phyloP scores from a whole-genome alignment of 2,888 invertebrate genomes.

The Ormyrus thymus region DNA sequence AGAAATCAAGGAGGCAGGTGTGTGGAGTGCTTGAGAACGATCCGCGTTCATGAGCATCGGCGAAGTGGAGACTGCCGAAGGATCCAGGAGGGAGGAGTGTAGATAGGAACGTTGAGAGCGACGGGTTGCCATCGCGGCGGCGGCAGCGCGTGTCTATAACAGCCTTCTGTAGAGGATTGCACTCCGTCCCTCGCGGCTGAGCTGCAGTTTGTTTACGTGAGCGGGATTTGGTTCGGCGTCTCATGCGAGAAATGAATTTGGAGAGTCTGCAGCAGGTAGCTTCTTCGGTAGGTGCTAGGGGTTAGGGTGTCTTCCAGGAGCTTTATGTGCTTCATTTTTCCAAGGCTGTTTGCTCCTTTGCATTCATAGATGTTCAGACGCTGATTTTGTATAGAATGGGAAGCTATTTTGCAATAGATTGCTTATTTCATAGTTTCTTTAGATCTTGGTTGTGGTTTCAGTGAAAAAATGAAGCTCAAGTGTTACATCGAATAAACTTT shows the following conservation, averaged over 20 bases:
- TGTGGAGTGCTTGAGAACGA: background rate
- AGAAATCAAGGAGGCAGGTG: background rate
- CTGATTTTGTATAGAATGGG: too few relatives aligned
- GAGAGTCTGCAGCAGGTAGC: constrained; percentile 1
- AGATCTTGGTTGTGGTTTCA: too few relatives aligned
- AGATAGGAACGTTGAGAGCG: constrained; percentile 27
- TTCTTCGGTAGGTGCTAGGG: constrained; percentile 26
- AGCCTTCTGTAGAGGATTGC: background rate
- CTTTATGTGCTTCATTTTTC: too few relatives aligned
- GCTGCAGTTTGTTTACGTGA: background rate
- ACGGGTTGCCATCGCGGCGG: constrained; percentile 49
- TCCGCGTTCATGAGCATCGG: too few relatives aligned
- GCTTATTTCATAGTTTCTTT: too few relatives aligned
- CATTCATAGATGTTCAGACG: too few relatives aligned
- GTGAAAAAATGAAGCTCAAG: too few relatives aligned
- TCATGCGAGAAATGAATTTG: background rate
- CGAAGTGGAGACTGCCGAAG: background rate
- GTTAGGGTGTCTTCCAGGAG: background rate
- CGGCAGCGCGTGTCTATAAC: constrained; percentile 26
- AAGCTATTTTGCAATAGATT: too few relatives aligned
- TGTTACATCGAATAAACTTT: too few relatives aligned
- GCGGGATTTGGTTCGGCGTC: background rate
- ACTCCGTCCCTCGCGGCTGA: background rate
- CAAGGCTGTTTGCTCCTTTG: too few relatives aligned
- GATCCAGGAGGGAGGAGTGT: background rate